These are phyloP conservation scores for Porites lobata DNA, from an alignment of 92 coral and sea anemone species.

Conservation along the genomic window DNA sequence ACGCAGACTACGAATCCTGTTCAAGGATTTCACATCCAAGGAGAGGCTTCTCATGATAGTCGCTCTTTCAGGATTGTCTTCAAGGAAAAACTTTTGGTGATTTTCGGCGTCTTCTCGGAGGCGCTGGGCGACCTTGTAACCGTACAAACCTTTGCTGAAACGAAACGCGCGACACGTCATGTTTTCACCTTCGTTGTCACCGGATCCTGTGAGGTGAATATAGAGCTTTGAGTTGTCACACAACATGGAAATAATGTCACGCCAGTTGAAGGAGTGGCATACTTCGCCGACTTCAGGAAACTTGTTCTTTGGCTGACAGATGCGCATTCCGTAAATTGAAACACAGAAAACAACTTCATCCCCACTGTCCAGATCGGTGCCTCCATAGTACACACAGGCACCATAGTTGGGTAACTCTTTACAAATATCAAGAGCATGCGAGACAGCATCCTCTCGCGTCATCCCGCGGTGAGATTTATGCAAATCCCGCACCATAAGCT, in stretches of 20 bases:
- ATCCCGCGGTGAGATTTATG: slow-evolving; percentile 91
- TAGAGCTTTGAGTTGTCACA: slow-evolving; percentile 77
- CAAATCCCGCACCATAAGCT: slow-evolving; percentile 77
- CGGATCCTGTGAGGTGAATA: slow-evolving; percentile 53
- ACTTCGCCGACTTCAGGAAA: slow-evolving; percentile 78
- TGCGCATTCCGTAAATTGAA: slow-evolving; percentile 74
- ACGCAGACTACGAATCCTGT: slow-evolving; percentile 24
- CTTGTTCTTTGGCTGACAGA: slow-evolving; percentile 62
- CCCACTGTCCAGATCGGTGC: slow-evolving; percentile 70
- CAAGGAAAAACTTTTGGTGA: slow-evolving; percentile 70
- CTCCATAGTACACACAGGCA: slow-evolving; percentile 77
- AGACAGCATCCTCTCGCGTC: slow-evolving; percentile 77
- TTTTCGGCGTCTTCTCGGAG: slow-evolving; percentile 75
- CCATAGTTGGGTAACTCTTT: slow-evolving; percentile 75
- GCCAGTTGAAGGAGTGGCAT: slow-evolving; percentile 80
- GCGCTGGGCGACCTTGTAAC: slow-evolving; percentile 85
- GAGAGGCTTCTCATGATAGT: slow-evolving; percentile 29
- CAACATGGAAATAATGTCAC: slow-evolving; percentile 72
- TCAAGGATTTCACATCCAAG: slow-evolving; percentile 20
- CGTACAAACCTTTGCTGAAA: slow-evolving; percentile 80
- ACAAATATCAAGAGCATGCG: slow-evolving; percentile 80
- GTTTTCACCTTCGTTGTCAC: neutral
- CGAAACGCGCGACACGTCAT: slow-evolving; percentile 47
- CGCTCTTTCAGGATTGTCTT: slow-evolving; percentile 43
- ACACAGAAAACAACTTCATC: slow-evolving; percentile 70